phyloP scores from a whole-genome alignment of 2,113 vertebrate genomes.

The Protobothrops mucrosquamatus region DNA sequence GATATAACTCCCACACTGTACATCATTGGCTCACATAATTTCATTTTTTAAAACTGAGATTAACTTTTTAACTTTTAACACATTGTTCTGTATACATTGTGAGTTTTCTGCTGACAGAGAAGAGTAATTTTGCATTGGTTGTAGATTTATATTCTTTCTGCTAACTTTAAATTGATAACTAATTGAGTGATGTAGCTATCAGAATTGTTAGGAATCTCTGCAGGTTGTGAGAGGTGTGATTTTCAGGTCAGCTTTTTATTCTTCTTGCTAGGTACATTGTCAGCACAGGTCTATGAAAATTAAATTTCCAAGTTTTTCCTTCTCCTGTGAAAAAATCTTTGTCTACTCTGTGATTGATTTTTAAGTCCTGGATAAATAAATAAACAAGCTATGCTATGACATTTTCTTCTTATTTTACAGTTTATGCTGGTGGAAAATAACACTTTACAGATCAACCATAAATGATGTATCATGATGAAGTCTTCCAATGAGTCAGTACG shows the following conservation, averaged over 20 bases:
- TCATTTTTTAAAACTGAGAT: background rate
- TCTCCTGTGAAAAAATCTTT: conserved; percentile 31
- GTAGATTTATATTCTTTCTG: conserved; percentile 1
- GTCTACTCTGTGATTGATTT: conserved; percentile 8
- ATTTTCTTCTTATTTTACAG: background rate
- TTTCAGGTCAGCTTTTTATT: conserved; percentile 26
- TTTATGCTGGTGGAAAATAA: background rate
- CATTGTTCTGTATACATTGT: background rate
- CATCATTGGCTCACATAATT: background rate
- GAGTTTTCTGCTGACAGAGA: background rate
- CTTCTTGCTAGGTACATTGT: conserved; percentile 33
- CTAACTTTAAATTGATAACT: conserved; percentile 34
- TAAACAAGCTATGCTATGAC: background rate
- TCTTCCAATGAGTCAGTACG: background rate
- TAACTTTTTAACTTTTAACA: background rate
- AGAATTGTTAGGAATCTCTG: background rate
- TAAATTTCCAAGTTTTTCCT: conserved; percentile 21
- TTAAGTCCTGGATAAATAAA: conserved; percentile 16
- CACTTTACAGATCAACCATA: background rate
- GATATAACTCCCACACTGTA: background rate
- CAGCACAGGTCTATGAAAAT: conserved; percentile 37
- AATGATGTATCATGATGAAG: background rate
- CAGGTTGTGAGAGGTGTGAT: conserved; percentile 7
- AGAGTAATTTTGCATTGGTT: conserved; percentile 13
- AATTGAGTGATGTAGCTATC: conserved; percentile 3